Conservation (phyloP, 2,888 invertebrate species). For the Xylophagus ater region DNA sequence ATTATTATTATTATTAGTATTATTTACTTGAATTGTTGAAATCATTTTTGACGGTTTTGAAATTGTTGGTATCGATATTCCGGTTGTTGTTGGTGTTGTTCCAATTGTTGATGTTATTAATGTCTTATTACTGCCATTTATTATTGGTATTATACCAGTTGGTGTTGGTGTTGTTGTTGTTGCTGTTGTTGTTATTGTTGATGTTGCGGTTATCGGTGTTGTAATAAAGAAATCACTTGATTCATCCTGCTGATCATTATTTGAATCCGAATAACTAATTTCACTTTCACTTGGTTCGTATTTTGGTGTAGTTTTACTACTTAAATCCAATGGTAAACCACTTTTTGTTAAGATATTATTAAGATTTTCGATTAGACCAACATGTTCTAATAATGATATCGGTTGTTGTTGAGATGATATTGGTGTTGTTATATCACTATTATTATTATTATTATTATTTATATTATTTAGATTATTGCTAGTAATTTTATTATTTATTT, state of each 20-base stretch:
- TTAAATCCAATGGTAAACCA: constrained; percentile 21
- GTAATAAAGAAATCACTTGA: constrained; percentile 21
- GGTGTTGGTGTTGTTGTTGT: constrained; percentile 2
- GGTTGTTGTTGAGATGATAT: not conserved
- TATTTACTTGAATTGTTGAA: not conserved
- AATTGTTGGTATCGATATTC: no score
- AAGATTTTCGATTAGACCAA: not conserved
- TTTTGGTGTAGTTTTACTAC: constrained; percentile 18
- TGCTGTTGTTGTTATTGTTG: constrained; percentile 6
- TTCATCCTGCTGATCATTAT: constrained; percentile 23
- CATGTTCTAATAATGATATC: constrained; percentile 7
- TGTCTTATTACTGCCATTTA: constrained; percentile 4
- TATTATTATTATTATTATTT: not conserved
- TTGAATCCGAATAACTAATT: constrained; percentile 24
- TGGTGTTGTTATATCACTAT: constrained; percentile 1
- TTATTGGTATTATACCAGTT: not conserved
- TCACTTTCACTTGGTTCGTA: constrained; percentile 25
- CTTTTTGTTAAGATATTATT: constrained; percentile 7
- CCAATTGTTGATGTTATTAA: no score
- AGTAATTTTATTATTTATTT: not conserved
- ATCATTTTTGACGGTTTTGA: no score
- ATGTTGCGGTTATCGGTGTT: constrained; percentile 12
- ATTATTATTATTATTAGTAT: constrained; percentile 5
- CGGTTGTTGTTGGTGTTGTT: no score
- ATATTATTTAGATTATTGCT: not conserved